phyloP scores from a whole-genome alignment of 2,888 invertebrate species.

The Philereme vetulata region DNA sequence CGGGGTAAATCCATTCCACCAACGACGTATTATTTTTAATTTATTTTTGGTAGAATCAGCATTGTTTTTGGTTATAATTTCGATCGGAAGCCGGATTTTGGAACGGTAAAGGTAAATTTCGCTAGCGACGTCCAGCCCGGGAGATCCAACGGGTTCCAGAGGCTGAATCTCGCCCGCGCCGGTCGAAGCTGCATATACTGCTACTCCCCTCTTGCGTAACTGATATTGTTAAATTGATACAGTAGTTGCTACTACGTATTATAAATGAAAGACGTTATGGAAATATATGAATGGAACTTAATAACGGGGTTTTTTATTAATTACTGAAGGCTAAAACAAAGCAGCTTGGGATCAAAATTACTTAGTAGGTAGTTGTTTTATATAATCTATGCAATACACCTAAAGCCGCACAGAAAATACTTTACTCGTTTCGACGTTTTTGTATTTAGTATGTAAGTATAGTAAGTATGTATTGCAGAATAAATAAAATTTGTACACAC shows the following conservation, averaged over 20 bases:
- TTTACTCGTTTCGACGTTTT: not conserved
- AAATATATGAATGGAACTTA: not conserved
- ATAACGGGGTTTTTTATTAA: not conserved
- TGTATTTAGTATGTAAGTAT: not conserved
- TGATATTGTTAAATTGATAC: conserved; percentile 56
- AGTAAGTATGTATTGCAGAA: not conserved
- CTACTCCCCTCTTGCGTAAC: conserved; percentile 80
- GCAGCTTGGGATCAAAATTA: not conserved
- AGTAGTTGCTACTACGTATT: conserved; percentile 34
- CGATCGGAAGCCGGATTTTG: conserved; percentile 45
- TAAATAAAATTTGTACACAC: not conserved
- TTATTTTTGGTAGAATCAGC: conserved; percentile 45
- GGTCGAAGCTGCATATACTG: conserved; percentile 73
- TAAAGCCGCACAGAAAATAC: too few species aligned
- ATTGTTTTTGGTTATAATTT: conserved; percentile 47
- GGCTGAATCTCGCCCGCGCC: conserved; percentile 69
- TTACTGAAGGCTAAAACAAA: not conserved
- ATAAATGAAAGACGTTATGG: not conserved
- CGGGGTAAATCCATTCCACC: conserved; percentile 36
- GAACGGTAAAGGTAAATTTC: conserved; percentile 17
- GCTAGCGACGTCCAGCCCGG: conserved; percentile 56
- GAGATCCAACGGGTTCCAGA: conserved; percentile 69
- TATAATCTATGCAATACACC: not conserved
- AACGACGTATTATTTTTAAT: conserved; percentile 16
- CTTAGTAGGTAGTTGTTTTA: not conserved